phyloP scores from a whole-genome alignment of 2,797 vertebrate species.

The Tadarida brasiliensis region DNA sequence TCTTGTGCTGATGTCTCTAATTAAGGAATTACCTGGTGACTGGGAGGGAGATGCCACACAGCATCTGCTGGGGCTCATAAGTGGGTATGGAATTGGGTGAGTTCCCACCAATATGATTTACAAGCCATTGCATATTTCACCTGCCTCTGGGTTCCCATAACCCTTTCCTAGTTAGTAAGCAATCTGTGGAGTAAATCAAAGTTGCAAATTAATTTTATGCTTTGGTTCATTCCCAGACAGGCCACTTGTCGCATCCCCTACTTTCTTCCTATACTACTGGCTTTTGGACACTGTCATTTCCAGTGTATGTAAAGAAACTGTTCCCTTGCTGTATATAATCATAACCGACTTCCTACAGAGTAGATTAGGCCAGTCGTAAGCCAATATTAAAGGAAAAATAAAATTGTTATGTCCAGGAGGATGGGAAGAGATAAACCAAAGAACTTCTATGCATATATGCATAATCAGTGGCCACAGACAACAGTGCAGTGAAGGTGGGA shows the following conservation, averaged over 20 bases:
- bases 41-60: neutral
- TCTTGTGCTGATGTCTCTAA: constrained; percentile 66
- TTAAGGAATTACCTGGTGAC: neutral
- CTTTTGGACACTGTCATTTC: neutral
- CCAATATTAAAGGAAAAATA: neutral
- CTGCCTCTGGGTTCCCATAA: neutral
- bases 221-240: neutral
- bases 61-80: neutral
- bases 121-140: neutral
- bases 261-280: neutral
- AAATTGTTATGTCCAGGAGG: neutral
- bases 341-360: neutral
- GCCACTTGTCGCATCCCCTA: neutral
- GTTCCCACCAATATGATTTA: neutral
- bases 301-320: neutral
- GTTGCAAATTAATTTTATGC: neutral
- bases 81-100: neutral
- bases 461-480: too few species aligned
- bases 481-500: too few species aligned
- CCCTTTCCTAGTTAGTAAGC: neutral
- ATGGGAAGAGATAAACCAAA: too few species aligned
- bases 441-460: too few species aligned
- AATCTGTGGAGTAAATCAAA: neutral
- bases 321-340: neutral
- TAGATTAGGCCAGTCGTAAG: neutral